phyloP scores from a whole-genome alignment of 2,888 invertebrate genomes.

The Coleophora deauratella region DNA sequence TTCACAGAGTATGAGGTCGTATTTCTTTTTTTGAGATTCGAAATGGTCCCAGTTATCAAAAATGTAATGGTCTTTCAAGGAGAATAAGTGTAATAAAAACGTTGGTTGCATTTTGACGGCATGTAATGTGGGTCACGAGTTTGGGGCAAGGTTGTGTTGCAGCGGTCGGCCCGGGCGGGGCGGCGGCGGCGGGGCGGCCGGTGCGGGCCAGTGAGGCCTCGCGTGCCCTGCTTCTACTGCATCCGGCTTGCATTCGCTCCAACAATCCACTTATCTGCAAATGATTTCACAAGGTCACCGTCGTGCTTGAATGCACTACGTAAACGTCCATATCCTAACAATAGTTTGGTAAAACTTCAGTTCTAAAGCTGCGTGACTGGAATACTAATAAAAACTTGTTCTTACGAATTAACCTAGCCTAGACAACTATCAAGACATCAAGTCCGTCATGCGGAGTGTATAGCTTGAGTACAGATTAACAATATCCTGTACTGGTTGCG shows the following conservation, averaged over 20 bases:
- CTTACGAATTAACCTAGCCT: background rate
- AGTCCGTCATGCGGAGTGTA: constrained; percentile 5
- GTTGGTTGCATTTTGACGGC: constrained; percentile 56
- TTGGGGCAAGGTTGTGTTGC: constrained; percentile 67
- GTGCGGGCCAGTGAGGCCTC: constrained; percentile 26
- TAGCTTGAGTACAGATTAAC: too few species aligned
- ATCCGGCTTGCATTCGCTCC: constrained; percentile 55
- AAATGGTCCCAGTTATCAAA: background rate
- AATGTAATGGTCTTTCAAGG: constrained; percentile 25
- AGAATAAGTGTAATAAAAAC: constrained; percentile 49
- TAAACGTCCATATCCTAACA: constrained; percentile 54
- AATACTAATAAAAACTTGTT: too few species aligned
- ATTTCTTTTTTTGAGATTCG: background rate
- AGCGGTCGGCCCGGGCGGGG: constrained; percentile 22
- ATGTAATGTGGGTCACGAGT: constrained; percentile 66
- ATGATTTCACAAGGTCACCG: constrained; percentile 42
- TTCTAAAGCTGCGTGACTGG: constrained; percentile 22
- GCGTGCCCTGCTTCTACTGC: constrained; percentile 49
- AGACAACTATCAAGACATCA: background rate
- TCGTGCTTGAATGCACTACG: constrained; percentile 51
- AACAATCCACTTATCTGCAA: constrained; percentile 23
- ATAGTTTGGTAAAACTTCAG: constrained; percentile 16
- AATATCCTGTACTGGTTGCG: too few species aligned
- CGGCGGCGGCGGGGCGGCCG: constrained; percentile 19
- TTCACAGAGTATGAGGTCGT: constrained; percentile 1